phyloP scores from a whole-genome alignment of 2,113 vertebrate species.

The Phalacrocorax carbo region DNA sequence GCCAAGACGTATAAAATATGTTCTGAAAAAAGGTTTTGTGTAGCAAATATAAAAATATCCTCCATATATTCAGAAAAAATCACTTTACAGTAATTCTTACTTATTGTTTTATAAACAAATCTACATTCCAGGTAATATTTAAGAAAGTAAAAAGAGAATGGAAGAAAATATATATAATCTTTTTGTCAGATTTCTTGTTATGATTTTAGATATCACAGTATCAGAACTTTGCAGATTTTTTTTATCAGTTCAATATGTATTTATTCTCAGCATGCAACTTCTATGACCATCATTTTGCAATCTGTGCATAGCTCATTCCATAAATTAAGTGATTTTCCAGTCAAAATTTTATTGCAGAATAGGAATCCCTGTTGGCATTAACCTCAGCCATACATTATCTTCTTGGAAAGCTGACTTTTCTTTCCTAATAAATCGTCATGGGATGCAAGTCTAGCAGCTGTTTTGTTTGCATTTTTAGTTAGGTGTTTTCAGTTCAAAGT shows the following conservation, averaged over 20 bases:
- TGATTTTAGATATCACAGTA: slow-evolving; percentile 13
- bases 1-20: neutral
- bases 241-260: slow-evolving; percentile 30
- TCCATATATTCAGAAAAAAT: neutral
- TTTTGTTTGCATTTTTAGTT: slow-evolving; percentile 1
- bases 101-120: neutral
- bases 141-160: neutral
- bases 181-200: slow-evolving; percentile 20
- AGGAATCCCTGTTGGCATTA: neutral
- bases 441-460: neutral
- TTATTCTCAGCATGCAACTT: slow-evolving; percentile 52
- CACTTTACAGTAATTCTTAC: neutral
- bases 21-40: neutral
- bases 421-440: neutral
- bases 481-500: neutral
- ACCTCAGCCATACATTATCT: neutral
- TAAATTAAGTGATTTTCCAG: slow-evolving; percentile 48
- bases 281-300: slow-evolving; percentile 44
- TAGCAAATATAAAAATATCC: neutral
- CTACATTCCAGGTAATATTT: neutral
- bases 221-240: neutral
- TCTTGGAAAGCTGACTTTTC: neutral
- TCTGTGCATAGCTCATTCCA: slow-evolving; percentile 38
- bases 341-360: slow-evolving; percentile 43
- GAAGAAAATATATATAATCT: neutral